Percentiles rank a stretch among this genome's conserved stretches.
These are phyloP conservation scores for Malacosoma neustria DNA, from an alignment of 2,888 invertebrate species.

Conservation along the genomic window DNA sequence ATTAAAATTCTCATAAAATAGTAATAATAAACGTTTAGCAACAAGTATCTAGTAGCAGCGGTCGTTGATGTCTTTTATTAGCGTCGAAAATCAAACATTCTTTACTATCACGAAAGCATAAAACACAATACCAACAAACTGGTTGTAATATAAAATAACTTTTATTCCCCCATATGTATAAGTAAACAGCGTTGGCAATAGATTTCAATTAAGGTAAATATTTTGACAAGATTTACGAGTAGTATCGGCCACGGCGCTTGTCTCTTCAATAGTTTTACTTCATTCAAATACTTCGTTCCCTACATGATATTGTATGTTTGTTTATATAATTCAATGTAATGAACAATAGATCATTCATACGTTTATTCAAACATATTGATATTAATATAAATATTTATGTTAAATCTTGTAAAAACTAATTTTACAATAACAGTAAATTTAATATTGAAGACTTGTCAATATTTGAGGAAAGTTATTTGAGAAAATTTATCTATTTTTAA, in stretches of 20 bases:
- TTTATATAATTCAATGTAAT: too few species aligned
- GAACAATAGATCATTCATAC: too few species aligned
- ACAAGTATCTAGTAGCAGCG: constrained; percentile 10
- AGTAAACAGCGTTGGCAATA: constrained; percentile 27
- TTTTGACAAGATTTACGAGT: constrained; percentile 1
- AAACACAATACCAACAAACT: not conserved
- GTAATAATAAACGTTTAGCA: not conserved
- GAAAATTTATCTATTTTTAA: too few species aligned
- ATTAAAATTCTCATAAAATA: too few species aligned
- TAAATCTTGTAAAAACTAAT: too few species aligned
- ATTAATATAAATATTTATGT: too few species aligned
- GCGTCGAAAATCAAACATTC: constrained; percentile 11
- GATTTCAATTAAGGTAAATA: constrained; percentile 17
- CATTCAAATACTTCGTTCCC: too few species aligned
- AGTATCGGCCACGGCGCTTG: constrained; percentile 1
- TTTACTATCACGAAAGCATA: not conserved
- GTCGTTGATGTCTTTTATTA: constrained; percentile 66
- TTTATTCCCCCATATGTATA: constrained; percentile 19
- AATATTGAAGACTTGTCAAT: too few species aligned
- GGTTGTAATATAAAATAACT: constrained; percentile 2
- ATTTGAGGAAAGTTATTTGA: too few species aligned
- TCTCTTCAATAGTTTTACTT: constrained; percentile 3
- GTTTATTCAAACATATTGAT: too few species aligned
- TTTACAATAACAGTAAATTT: too few species aligned
- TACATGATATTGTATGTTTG: too few species aligned